A percentile compares a stretch with the other conserved stretches of the same genome.
Evolutionary conservation across 2,888 invertebrate genomes (phyloP).

Genomic region (Lasius fuliginosus): DNA sequence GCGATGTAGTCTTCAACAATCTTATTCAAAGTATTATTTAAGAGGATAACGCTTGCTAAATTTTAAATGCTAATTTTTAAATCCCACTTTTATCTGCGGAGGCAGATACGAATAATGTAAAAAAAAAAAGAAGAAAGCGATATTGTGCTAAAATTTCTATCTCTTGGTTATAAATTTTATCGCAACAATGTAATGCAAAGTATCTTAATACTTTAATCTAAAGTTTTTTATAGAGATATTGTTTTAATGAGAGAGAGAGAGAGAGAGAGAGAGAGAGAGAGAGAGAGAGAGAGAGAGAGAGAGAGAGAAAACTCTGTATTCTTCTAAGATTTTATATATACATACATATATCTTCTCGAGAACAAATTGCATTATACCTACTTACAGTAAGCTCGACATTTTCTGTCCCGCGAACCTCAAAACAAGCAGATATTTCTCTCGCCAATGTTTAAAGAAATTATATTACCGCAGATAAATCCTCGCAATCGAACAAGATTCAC

Average conservation of each 20-base stretch:
- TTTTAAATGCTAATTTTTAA: slow-evolving; percentile 16
- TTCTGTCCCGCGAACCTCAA: slow-evolving; percentile 22
- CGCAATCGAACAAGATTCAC: neutral
- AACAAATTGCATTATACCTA: slow-evolving; percentile 33
- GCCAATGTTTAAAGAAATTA: slow-evolving; percentile 15
- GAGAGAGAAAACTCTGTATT: neutral
- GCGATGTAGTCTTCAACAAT: neutral
- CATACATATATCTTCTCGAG: neutral
- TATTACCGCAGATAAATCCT: slow-evolving; percentile 21
- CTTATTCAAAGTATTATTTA: neutral
- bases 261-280: neutral
- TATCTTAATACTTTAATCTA: neutral
- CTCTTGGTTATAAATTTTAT: slow-evolving; percentile 21
- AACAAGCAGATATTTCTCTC: neutral
- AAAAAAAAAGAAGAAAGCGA: neutral
- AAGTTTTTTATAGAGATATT: neutral
- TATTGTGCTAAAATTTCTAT: neutral
- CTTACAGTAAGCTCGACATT: neutral
- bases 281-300: no score
- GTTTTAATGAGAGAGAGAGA: neutral
- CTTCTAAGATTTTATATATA: neutral
- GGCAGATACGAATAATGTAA: neutral
- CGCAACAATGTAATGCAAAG: neutral
- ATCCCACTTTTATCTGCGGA: neutral
- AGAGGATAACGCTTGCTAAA: neutral